Percentiles rank a stretch among this genome's conserved stretches.
phyloP scores from a whole-genome alignment of 2,888 invertebrate species.

The Anorthoa munda region DNA sequence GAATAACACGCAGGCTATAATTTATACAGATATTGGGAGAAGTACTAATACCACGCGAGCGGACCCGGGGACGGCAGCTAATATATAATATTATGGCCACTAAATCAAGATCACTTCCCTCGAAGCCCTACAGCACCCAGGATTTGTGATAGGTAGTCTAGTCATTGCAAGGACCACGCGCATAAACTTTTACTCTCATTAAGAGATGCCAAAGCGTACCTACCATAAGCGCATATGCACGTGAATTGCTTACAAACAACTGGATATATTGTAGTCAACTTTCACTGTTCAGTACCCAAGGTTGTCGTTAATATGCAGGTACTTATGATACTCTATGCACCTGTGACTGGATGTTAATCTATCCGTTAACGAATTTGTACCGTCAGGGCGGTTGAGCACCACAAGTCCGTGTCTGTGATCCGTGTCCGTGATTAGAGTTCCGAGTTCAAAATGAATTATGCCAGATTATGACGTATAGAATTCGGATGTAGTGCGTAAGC shows the following conservation, averaged over 20 bases:
- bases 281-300: constrained; percentile 50
- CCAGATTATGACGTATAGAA: too few species aligned
- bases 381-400: background rate
- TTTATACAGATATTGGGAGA: too few species aligned
- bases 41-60: too few species aligned
- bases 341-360: constrained; percentile 7
- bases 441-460: too few species aligned
- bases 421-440: too few species aligned
- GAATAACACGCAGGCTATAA: too few species aligned
- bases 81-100: too few species aligned
- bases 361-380: constrained; percentile 8
- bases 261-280: constrained; percentile 60
- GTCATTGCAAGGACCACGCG: background rate
- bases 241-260: constrained; percentile 50
- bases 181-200: constrained; percentile 46
- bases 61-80: too few species aligned
- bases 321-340: constrained; percentile 1
- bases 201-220: constrained; percentile 37
- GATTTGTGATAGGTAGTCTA: background rate
- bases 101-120: background rate
- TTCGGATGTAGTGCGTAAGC: too few species aligned
- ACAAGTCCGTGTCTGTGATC: too few species aligned
- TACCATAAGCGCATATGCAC: constrained; percentile 25
- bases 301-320: constrained; percentile 15
- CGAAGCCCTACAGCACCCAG: background rate